Evolutionary conservation across 2,113 vertebrate genomes (phyloP).

Genomic region (Mirza zaza): DNA sequence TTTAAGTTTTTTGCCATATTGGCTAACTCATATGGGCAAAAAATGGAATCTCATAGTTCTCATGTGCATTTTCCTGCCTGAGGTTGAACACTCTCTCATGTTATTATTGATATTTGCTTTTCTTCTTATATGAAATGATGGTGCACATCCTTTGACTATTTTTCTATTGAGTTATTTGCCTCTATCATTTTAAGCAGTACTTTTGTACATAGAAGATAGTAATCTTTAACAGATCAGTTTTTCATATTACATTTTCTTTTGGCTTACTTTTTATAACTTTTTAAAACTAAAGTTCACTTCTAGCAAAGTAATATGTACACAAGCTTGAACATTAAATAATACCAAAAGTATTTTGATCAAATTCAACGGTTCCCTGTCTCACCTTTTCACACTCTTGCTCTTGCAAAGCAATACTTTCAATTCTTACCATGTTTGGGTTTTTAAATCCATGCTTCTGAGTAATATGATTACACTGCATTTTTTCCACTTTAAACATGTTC

Average conservation of each 20-base stretch:
- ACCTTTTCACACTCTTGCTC: not conserved
- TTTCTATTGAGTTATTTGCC: not conserved
- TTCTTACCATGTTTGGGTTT: not conserved
- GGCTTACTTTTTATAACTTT: not conserved
- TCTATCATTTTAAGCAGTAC: not conserved
- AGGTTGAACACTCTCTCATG: not conserved
- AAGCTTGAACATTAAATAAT: not conserved
- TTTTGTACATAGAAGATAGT: not conserved
- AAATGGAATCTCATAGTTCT: not conserved
- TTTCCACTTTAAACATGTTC: not conserved
- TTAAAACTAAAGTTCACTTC: not conserved
- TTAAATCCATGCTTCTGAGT: not conserved
- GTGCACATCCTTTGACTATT: not conserved
- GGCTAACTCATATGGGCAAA: not conserved
- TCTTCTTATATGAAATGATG: not conserved
- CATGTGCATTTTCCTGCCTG: not conserved
- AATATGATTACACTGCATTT: not conserved
- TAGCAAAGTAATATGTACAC: not conserved
- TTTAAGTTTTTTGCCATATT: not conserved
- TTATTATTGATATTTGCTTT: not conserved
- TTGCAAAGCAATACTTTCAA: not conserved
- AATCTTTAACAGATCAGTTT: not conserved
- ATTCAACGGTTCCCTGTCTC: not conserved
- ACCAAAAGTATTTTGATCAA: not conserved
- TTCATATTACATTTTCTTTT: not conserved